Evolutionary conservation across 1,140 invertebrate genomes (phyloP).

Genomic region (Magallana angulata): DNA sequence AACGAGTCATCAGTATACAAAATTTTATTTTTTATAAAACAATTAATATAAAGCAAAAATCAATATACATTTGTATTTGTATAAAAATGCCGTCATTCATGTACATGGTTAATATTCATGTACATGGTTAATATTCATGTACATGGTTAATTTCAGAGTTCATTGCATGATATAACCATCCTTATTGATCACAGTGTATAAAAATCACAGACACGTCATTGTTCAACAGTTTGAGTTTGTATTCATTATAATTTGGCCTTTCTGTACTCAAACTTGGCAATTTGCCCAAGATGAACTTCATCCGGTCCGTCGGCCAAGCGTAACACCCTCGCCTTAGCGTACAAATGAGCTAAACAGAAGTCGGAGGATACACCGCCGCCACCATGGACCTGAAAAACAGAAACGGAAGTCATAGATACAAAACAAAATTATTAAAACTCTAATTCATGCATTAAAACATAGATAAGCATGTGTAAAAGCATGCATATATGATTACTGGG

Average conservation of each 20-base stretch:
- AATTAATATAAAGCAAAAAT: too few relatives aligned
- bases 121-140: too few relatives aligned
- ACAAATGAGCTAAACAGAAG: slow-evolving; percentile 75
- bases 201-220: slow-evolving; percentile 7
- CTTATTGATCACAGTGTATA: not conserved
- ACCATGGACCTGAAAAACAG: slow-evolving; percentile 74
- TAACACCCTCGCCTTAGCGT: slow-evolving; percentile 73
- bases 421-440: too few relatives aligned
- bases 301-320: slow-evolving; percentile 81
- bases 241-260: slow-evolving; percentile 39
- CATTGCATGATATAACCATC: not conserved
- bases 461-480: too few relatives aligned
- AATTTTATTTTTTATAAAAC: too few relatives aligned
- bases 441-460: too few relatives aligned
- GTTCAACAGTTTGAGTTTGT: not conserved
- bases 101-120: too few relatives aligned
- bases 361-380: slow-evolving; percentile 77
- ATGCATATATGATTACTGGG: too few relatives aligned
- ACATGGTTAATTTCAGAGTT: not conserved
- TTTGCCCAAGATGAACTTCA: slow-evolving; percentile 78
- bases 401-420: too few relatives aligned
- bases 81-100: too few relatives aligned
- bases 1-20: too few relatives aligned
- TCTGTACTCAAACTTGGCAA: slow-evolving; percentile 77
- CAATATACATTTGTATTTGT: too few relatives aligned